A percentile compares a stretch with the other conserved stretches of the same genome.
Evolutionary conservation across 2,797 vertebrate species (phyloP).

Genomic region (Menidia menidia): DNA sequence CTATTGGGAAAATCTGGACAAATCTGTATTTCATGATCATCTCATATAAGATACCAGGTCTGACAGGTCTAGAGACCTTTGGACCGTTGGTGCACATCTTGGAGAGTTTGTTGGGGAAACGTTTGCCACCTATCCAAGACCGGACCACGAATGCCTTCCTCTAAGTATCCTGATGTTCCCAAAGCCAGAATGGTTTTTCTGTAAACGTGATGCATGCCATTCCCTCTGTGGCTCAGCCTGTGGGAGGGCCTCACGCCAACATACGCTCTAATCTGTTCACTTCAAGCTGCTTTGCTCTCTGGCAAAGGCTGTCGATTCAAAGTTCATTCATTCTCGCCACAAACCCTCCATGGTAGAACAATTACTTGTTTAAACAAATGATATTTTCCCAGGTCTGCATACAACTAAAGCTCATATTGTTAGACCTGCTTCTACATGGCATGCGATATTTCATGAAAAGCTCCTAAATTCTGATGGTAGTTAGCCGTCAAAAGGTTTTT

Average conservation of each 20-base stretch:
- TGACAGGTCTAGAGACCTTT: slow-evolving; percentile 22
- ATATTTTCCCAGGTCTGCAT: slow-evolving; percentile 9
- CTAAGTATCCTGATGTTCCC: slow-evolving; percentile 68
- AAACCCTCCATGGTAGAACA: slow-evolving; percentile 34
- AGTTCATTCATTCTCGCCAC: slow-evolving; percentile 33
- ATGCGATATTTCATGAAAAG: slow-evolving; percentile 5
- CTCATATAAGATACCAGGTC: slow-evolving; percentile 39
- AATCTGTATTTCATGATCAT: slow-evolving; percentile 2
- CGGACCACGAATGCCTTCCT: slow-evolving; percentile 60
- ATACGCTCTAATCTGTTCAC: slow-evolving; percentile 32
- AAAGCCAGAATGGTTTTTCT: slow-evolving; percentile 42
- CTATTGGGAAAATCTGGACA: not conserved
- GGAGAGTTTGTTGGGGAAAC: slow-evolving; percentile 45
- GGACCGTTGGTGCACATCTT: slow-evolving; percentile 32
- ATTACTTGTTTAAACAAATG: slow-evolving; percentile 40
- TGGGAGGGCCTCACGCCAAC: slow-evolving; percentile 37
- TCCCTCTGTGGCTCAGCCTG: slow-evolving; percentile 33
- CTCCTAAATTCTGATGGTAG: not conserved
- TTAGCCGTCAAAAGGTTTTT: not conserved
- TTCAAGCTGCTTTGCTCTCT: slow-evolving; percentile 45
- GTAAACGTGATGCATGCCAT: slow-evolving; percentile 47
- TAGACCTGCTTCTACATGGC: not conserved
- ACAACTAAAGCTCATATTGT: slow-evolving; percentile 23
- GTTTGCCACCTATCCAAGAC: slow-evolving; percentile 47
- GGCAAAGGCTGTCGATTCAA: slow-evolving; percentile 40